Evolutionary conservation across 2,113 vertebrate genomes (phyloP).

Genomic region (Ibidorhyncha struthersii): DNA sequence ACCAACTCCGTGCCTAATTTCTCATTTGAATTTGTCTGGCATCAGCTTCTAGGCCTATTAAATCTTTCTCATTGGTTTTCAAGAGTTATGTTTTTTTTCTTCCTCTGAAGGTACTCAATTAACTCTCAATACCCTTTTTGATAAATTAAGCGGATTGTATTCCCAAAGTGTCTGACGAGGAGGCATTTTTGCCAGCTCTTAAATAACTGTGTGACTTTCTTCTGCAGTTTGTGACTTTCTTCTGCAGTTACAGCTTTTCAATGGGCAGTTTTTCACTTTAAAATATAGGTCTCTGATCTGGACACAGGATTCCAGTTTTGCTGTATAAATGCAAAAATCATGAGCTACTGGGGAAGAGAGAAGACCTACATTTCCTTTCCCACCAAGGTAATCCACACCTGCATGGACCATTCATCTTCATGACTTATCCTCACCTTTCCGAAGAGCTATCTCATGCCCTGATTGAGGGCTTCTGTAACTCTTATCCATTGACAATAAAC

Average conservation of each 20-base stretch:
- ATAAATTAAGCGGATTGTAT: background rate
- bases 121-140: background rate
- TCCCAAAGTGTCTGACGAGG: background rate
- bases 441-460: background rate
- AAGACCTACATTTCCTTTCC: background rate
- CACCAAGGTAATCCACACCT: background rate
- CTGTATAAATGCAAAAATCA: background rate
- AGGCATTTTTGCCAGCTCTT: background rate
- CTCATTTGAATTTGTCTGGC: background rate
- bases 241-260: background rate
- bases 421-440: background rate
- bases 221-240: background rate
- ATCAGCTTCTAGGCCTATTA: background rate
- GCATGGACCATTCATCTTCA: background rate
- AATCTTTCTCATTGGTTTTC: background rate
- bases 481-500: background rate
- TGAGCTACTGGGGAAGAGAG: background rate
- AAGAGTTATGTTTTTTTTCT: background rate
- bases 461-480: background rate
- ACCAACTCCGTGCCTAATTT: background rate
- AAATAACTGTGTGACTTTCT: background rate
- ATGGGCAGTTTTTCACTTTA: background rate
- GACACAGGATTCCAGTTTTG: background rate
- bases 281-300: background rate
- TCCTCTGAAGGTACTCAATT: background rate